Conservation (phyloP, 2,113 vertebrate genomes). For the Podarcis cretensis region DNA sequence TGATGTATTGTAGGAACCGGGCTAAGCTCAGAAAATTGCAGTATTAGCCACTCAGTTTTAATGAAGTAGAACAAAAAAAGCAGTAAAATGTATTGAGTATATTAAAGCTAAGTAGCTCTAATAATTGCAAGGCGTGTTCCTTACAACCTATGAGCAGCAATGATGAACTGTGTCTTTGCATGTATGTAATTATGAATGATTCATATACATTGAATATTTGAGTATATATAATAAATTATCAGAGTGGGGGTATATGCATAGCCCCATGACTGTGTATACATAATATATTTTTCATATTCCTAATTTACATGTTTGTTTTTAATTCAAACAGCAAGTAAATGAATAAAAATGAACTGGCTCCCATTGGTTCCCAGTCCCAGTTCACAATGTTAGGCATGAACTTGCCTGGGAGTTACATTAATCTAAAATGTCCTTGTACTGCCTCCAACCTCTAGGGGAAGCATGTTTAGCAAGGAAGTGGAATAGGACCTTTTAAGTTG, state of each 20-base stretch:
- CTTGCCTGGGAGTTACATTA: not conserved
- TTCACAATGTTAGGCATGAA: not conserved
- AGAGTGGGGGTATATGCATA: not conserved
- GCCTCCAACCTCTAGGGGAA: not conserved
- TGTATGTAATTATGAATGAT: not conserved
- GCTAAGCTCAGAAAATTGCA: conserved; percentile 42
- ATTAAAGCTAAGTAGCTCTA: conserved; percentile 49
- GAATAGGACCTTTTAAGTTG: not conserved
- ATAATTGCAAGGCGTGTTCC: conserved; percentile 48
- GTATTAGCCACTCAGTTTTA: conserved; percentile 60
- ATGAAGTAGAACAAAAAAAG: conserved; percentile 58
- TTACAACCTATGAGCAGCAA: not conserved
- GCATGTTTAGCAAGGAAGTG: not conserved
- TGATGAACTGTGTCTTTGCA: not conserved
- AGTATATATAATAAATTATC: not conserved
- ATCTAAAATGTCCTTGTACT: not conserved
- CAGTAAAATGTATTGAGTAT: conserved; percentile 52
- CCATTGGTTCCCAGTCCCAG: not conserved
- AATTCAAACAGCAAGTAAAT: not conserved
- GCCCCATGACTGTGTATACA: not conserved
- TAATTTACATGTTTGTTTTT: not conserved
- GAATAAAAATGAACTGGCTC: not conserved
- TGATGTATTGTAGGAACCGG: conserved; percentile 46
- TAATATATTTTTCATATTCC: not conserved
- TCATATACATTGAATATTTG: not conserved